Evolutionary conservation across 2,113 vertebrate genomes (phyloP).

Genomic region (Rhizomys pruinosus): DNA sequence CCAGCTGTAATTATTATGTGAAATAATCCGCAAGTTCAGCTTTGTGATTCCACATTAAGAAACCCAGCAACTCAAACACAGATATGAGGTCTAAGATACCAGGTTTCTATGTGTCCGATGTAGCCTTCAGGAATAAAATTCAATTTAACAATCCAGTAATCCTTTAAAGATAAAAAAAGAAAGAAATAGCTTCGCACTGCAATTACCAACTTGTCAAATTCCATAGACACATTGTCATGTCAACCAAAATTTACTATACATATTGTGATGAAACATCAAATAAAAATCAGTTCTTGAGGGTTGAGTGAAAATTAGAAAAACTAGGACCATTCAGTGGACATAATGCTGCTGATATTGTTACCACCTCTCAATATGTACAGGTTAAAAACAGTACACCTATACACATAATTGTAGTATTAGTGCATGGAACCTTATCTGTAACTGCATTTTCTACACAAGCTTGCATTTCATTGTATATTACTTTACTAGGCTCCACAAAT

Average conservation of each 20-base stretch:
- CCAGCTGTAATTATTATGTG: conserved; percentile 65
- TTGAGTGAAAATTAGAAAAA: conserved; percentile 61
- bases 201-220: conserved; percentile 67
- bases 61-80: conserved; percentile 35
- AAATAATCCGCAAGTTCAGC: conserved; percentile 30
- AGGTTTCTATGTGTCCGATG: conserved; percentile 49
- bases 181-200: conserved; percentile 67
- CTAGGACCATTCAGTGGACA: neutral
- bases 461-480: neutral
- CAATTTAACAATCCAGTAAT: conserved; percentile 78
- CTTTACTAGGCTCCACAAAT: neutral
- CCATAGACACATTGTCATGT: conserved; percentile 62
- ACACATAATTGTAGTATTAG: neutral
- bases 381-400: neutral
- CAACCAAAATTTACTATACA: conserved; percentile 60
- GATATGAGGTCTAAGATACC: conserved; percentile 3
- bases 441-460: neutral
- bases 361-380: neutral
- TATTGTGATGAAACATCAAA: conserved; percentile 29
- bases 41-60: conserved; percentile 57
- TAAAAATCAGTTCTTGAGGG: conserved; percentile 36
- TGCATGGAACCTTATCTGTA: neutral
- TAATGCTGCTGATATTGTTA: neutral
- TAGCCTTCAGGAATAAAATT: conserved; percentile 74
- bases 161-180: conserved; percentile 75